These are phyloP conservation scores for Falco concolor DNA, from an alignment of 2,797 vertebrate species.

Conservation along the genomic window DNA sequence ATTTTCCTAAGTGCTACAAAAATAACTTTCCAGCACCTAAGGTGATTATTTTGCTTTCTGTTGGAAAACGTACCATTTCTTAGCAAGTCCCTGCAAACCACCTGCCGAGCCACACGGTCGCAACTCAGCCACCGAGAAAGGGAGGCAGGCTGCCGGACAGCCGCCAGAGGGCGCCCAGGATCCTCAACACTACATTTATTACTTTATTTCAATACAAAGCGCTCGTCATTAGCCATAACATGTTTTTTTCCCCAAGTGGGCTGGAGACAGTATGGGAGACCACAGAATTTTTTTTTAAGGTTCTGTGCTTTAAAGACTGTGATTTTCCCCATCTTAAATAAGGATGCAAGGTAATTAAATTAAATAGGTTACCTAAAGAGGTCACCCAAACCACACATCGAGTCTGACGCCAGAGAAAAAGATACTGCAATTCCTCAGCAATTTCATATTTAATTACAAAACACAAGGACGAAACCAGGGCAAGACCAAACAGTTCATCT, in stretches of 20 bases:
- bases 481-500: neutral
- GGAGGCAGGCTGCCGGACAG: neutral
- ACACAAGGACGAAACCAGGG: neutral
- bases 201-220: neutral
- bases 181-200: neutral
- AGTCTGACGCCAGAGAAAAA: neutral
- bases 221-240: neutral
- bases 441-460: neutral
- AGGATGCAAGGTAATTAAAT: neutral
- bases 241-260: too few relatives aligned
- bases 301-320: neutral
- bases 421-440: neutral
- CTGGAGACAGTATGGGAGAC: neutral
- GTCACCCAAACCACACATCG: neutral
- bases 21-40: neutral
- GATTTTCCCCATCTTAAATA: neutral
- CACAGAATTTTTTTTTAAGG: neutral
- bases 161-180: accelerated
- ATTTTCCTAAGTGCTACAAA: neutral
- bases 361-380: neutral
- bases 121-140: neutral
- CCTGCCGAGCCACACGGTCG: accelerated
- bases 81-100: neutral
- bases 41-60: neutral
- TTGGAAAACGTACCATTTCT: neutral